phyloP scores from a whole-genome alignment of 2,888 invertebrate species.

The Tenthredo livida region DNA sequence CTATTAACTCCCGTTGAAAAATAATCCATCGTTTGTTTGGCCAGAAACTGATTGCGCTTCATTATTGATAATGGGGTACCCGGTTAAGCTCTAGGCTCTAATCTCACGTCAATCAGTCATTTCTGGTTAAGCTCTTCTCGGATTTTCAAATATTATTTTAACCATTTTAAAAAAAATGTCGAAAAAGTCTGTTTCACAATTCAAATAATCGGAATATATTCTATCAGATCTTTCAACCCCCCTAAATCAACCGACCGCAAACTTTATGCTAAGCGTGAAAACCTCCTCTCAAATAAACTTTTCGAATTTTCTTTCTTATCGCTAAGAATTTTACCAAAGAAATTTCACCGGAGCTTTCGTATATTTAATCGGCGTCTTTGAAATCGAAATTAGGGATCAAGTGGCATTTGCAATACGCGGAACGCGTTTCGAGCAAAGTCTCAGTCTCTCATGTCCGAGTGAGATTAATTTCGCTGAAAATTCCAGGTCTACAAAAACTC shows the following conservation, averaged over 20 bases:
- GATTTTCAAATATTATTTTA: background rate
- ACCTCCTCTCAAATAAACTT: background rate
- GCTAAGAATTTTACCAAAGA: background rate
- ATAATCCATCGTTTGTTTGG: constrained; percentile 45
- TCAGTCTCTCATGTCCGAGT: background rate
- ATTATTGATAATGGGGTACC: constrained; percentile 29
- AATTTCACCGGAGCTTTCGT: background rate
- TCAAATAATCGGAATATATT: constrained; percentile 11
- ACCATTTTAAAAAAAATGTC: background rate
- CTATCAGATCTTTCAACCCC: background rate
- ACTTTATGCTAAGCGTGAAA: background rate
- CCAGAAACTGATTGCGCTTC: constrained; percentile 36
- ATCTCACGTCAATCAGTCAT: constrained; percentile 48
- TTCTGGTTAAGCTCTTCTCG: background rate
- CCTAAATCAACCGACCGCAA: background rate
- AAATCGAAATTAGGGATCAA: background rate
- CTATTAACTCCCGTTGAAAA: constrained; percentile 32
- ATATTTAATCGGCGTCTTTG: background rate
- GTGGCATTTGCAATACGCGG: background rate
- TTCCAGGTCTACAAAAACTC: background rate
- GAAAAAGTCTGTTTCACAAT: background rate
- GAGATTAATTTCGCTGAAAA: background rate
- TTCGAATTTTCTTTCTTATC: background rate
- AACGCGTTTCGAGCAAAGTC: background rate
- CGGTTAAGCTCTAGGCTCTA: constrained; percentile 32